Conservation (phyloP, 2,113 vertebrate genomes). For the Bambusicola thoracicus region DNA sequence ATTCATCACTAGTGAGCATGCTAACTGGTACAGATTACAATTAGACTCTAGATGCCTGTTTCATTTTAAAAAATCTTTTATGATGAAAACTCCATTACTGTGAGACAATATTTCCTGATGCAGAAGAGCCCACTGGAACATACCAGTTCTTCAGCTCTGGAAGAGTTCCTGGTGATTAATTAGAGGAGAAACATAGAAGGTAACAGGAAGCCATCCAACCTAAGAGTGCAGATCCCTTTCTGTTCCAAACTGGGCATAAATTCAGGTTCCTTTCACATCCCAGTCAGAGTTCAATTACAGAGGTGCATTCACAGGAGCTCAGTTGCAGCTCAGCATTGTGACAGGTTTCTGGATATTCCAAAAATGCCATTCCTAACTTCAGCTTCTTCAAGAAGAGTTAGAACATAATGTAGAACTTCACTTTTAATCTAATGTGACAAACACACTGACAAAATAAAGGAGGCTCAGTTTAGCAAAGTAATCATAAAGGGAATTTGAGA, state of each 20-base stretch:
- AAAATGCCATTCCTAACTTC: background rate
- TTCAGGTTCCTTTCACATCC: background rate
- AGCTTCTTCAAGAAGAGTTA: background rate
- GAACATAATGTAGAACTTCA: background rate
- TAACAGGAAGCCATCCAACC: background rate
- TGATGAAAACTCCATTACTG: background rate
- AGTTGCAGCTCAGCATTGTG: background rate
- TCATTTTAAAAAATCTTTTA: background rate
- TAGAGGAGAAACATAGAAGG: background rate
- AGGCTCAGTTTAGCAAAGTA: background rate
- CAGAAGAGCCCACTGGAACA: background rate
- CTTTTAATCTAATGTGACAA: background rate
- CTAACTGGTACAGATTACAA: background rate
- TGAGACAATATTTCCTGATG: background rate
- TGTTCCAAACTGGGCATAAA: background rate
- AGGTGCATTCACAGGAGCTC: background rate
- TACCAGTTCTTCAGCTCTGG: background rate
- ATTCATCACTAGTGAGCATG: background rate
- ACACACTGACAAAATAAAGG: background rate
- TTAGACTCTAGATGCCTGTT: background rate
- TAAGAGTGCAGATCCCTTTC: background rate
- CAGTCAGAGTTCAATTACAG: too few species aligned
- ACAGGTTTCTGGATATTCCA: background rate
- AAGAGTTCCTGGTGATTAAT: background rate
- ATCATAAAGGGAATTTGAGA: background rate